Evolutionary conservation across 2,113 vertebrate genomes (phyloP).

Genomic region (Chaetodon trifascialis): DNA sequence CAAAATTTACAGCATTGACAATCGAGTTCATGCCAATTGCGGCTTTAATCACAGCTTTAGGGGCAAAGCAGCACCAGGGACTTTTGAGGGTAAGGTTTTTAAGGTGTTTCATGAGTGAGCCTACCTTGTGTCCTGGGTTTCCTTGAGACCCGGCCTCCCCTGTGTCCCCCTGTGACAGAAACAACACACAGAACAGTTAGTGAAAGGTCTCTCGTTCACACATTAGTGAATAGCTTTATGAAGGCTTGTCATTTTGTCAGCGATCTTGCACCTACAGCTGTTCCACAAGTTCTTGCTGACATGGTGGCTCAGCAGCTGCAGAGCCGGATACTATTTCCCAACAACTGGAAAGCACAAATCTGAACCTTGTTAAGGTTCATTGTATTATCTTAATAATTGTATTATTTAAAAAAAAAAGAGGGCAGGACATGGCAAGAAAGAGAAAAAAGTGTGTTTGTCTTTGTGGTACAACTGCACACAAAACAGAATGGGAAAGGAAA

Average conservation of each 20-base stretch:
- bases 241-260: slow-evolving; percentile 58
- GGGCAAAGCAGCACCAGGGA: background rate
- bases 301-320: slow-evolving; percentile 79
- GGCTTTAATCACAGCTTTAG: slow-evolving; percentile 13
- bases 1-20: background rate
- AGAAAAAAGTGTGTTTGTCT: slow-evolving; percentile 7
- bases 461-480: background rate
- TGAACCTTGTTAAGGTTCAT: slow-evolving; percentile 49
- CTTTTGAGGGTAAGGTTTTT: background rate
- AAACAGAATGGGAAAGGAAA: slow-evolving; percentile 9
- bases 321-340: slow-evolving; percentile 73
- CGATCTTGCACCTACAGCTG: slow-evolving; percentile 74
- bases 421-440: background rate
- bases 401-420: slow-evolving; percentile 21
- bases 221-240: slow-evolving; percentile 76
- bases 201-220: slow-evolving; percentile 76
- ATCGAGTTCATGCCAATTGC: background rate
- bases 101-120: slow-evolving; percentile 1
- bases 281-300: slow-evolving; percentile 68
- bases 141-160: slow-evolving; percentile 82
- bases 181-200: slow-evolving; percentile 65
- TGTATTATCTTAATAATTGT: slow-evolving; percentile 34
- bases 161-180: slow-evolving; percentile 76
- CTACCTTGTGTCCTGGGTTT: slow-evolving; percentile 85
- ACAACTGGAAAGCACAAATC: slow-evolving; percentile 74